Evolutionary conservation across 2,797 vertebrate genomes (phyloP), one percentile per base, ranked within the genome.

Genomic region (Melanotaenia maccullochi): DNA sequence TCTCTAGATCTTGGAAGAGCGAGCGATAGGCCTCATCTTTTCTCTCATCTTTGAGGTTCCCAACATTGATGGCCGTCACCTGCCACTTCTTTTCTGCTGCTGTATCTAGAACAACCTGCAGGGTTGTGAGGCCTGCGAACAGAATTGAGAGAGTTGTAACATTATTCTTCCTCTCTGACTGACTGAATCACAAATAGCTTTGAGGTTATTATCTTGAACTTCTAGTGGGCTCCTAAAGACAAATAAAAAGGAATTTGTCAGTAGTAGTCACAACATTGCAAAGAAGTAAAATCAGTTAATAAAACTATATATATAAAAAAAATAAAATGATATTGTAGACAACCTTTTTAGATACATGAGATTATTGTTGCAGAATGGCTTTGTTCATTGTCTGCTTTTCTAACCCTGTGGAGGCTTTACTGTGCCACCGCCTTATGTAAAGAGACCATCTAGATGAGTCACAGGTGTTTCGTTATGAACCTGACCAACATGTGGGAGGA

Each of bases 41-140:
- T 85, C 95, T 96, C 90, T 99, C 98, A 51, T 99, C 98, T 85
- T 99, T 99, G 87, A 99, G 96, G 91, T 99, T 99, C n/a, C 98
- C 98, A 83, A 99, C 98, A 20, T 99, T 99, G 91, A 99, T 99
- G 78, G 98, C 98, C 1, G 98, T 99, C 92, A 99, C 98, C 86
- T 98, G 98, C 98, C 98, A 99, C 87, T 99, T 99, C 93, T 96
- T 97, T 86, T 99, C 97, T 5, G 98, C 97, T 5, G 98, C 98
- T 1, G 95, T 97, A 91, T 99, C 97, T 91, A 99, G 92, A 68
- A 99, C 98, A 65, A 97, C 97, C 94, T 99, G 97, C 66, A 99
- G 89, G 0, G 97, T 99, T 25, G 97, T 98, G 78, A 99, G 92
- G 57, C 98, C 98, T 99, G 85, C 49, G 78, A 75, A 73, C 0